A percentile compares a stretch with the other conserved stretches of the same genome.
Conservation (phyloP, 2,113 vertebrate species). For the Coptodon bakossiorum region DNA sequence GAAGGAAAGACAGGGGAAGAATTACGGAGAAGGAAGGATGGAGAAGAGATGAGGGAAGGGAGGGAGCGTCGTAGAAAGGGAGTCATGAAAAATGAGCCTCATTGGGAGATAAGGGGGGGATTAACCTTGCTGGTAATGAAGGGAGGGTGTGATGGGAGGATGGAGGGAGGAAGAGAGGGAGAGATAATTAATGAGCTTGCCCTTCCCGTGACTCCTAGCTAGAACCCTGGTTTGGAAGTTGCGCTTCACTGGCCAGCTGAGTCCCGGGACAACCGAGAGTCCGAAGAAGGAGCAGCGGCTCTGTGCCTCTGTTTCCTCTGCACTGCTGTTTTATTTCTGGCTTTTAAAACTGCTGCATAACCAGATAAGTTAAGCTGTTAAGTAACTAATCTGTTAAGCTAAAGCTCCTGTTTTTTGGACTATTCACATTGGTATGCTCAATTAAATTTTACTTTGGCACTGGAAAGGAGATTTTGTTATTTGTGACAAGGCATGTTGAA, state of each 20-base stretch:
- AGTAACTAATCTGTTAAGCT: background rate
- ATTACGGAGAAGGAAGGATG: background rate
- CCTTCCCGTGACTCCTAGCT: conserved; percentile 72
- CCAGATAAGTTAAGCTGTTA: background rate
- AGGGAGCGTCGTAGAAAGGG: conserved; percentile 25
- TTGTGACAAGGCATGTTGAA: background rate
- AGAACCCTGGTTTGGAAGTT: conserved; percentile 43
- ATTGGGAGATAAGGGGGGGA: conserved; percentile 74
- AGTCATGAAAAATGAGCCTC: conserved; percentile 80
- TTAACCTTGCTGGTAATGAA: conserved; percentile 94
- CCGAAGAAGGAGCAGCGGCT: background rate
- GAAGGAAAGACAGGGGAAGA: background rate
- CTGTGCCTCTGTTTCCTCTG: background rate
- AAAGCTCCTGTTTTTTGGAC: background rate
- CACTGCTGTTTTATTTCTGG: background rate
- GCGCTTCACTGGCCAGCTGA: conserved; percentile 25
- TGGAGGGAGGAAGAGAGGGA: conserved; percentile 36
- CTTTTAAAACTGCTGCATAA: background rate
- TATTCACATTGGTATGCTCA: background rate
- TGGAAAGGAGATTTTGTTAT: background rate
- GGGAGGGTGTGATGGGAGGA: conserved; percentile 61
- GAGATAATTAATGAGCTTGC: conserved; percentile 86
- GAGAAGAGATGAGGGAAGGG: background rate
- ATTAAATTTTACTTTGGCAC: background rate
- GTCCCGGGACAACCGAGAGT: conserved; percentile 43